Evolutionary conservation across 2,113 vertebrate species (phyloP), one percentile per base, ranked within the genome.

Genomic region (Thunnus maccoyii): DNA sequence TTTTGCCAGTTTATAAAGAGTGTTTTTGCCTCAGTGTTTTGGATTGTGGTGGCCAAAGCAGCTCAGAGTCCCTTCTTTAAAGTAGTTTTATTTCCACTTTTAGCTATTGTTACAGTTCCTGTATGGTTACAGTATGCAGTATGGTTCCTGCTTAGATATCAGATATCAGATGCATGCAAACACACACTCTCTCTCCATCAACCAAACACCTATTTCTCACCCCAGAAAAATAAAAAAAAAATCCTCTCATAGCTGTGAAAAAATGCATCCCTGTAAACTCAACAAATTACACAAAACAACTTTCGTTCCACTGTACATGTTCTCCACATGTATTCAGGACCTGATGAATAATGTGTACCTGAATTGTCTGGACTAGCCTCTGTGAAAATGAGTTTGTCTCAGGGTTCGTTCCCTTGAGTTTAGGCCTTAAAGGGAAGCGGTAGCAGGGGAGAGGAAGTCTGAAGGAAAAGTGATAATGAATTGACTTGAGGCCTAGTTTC

Each of bases 391-490:
- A 90, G 78, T 67, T 91, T 61, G 84, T 77, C 76, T 67, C 60
- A 47, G 54, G 68, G 83, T 83, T 63, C 5, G 12, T 22, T 89
- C 88, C 83, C 87, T 55, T 13, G 83, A 90, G 90, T 61, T 85
- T 88, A 51, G 72, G 78, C 69, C 79, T 89, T 85, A 55, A 83
- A 85, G 85, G 61, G 73, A 85, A 65, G 60, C 58, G n/a, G 76
- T 20, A 55, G 50, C 76, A 51, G 62, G 83, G 78, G 85, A 89
- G 66, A 78, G 72, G 70, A 84, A 85, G 86, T 80, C 77, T 78
- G 62, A 87, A 64, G 75, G 76, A 88, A 83, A 82, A 81, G 92
- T 89, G 91, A 91, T 91, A 93, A 93, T 93, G 90, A 93, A 86
- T 51, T 78, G 68, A 91, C 86, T 85, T 55, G 13, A 92, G 87